These are phyloP conservation scores for Bubo scandiacus DNA, from an alignment of 2,113 vertebrate species.

Conservation along the genomic window DNA sequence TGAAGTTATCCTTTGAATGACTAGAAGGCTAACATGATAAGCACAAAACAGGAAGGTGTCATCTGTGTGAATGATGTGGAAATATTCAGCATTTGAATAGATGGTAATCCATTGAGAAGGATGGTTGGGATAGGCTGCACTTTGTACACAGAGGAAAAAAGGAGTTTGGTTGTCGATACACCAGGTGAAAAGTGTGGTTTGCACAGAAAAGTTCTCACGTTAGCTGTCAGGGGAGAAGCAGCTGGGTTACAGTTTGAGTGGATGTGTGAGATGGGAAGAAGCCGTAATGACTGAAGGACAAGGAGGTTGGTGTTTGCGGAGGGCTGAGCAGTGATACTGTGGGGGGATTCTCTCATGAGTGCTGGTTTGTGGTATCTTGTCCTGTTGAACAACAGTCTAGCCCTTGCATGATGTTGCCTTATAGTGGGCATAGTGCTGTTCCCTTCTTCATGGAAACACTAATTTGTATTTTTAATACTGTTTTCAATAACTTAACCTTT, in stretches of 20 bases:
- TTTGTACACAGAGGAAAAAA: not conserved
- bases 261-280: not conserved
- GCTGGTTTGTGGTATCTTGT: too few species aligned
- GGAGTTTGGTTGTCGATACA: rapidly evolving
- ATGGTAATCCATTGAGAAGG: too few species aligned
- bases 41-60: not conserved
- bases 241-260: rapidly evolving
- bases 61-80: not conserved
- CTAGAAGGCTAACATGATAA: not conserved
- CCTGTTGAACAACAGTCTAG: rapidly evolving
- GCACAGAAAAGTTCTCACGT: not conserved
- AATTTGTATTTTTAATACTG: too few species aligned
- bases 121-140: not conserved
- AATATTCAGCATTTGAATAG: not conserved
- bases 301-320: not conserved
- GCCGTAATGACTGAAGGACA: rapidly evolving
- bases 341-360: rapidly evolving
- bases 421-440: rapidly evolving
- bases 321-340: not conserved
- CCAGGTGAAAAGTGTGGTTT: too few species aligned
- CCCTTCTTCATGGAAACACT: not conserved
- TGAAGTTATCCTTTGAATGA: not conserved
- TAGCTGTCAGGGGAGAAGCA: rapidly evolving
- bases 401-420: rapidly evolving
- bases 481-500: not conserved